These are phyloP conservation scores for Patella depressa DNA, from an alignment of 2,888 invertebrate genomes.

Conservation along the genomic window DNA sequence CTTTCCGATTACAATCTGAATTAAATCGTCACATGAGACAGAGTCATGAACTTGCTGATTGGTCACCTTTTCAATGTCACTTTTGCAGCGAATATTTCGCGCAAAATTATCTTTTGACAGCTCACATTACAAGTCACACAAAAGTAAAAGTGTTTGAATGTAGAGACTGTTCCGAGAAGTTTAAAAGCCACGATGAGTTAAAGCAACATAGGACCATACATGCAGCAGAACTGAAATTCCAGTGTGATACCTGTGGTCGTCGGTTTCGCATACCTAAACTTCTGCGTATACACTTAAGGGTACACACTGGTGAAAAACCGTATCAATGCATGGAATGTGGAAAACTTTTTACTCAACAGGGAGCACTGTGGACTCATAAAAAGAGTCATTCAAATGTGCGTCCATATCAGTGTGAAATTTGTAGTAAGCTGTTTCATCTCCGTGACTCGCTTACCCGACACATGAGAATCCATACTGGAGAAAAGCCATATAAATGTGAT, in stretches of 20 bases:
- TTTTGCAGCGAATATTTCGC: no score
- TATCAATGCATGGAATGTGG: constrained; percentile 13
- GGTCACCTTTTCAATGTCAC: no score
- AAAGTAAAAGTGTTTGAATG: not conserved
- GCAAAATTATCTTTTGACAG: not conserved
- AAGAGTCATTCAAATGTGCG: constrained; percentile 3
- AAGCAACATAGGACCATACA: constrained; percentile 1
- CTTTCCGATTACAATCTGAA: no score
- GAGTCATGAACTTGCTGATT: no score
- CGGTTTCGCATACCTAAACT: constrained; percentile 8
- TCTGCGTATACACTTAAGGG: not conserved
- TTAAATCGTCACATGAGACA: no score
- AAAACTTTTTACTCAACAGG: constrained; percentile 9
- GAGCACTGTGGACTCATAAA: not conserved
- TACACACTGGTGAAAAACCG: constrained; percentile 31
- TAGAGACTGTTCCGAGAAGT: not conserved
- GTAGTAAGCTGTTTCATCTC: not conserved
- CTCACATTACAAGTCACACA: not conserved
- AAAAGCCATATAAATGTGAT: constrained; percentile 2
- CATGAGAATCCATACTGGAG: constrained; percentile 8
- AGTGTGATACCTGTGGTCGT: constrained; percentile 1
- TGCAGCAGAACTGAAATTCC: not conserved
- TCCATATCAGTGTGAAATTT: constrained; percentile 10
- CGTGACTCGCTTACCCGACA: not conserved
- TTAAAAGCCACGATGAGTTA: not conserved